Evolutionary conservation across 2,797 vertebrate genomes (phyloP).

Genomic region (Xiphorhynchus erythropygius): DNA sequence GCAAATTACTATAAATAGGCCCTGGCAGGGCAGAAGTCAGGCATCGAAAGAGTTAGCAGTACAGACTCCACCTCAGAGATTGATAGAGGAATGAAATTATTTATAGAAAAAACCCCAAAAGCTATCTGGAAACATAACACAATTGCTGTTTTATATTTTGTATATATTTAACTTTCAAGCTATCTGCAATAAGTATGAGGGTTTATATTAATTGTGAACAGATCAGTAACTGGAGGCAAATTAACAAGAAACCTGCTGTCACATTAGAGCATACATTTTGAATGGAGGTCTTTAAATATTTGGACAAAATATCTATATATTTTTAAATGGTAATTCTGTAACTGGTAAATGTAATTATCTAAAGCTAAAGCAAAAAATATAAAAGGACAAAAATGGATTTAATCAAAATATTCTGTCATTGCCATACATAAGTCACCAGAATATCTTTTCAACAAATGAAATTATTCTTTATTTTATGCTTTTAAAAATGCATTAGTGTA

Average conservation of each 20-base stretch:
- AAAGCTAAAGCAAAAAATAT: constrained; percentile 71
- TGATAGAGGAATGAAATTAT: neutral
- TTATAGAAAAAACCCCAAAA: neutral
- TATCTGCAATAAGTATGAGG: constrained; percentile 48
- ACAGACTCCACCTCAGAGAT: neutral
- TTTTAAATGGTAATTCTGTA: constrained; percentile 78
- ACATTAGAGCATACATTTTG: constrained; percentile 64
- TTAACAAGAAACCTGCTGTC: constrained; percentile 76
- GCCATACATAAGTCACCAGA: constrained; percentile 83
- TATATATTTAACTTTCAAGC: constrained; percentile 34
- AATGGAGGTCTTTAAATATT: constrained; percentile 79
- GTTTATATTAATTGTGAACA: constrained; percentile 69
- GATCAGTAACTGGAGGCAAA: constrained; percentile 69
- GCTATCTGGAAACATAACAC: neutral
- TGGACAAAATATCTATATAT: constrained; percentile 76
- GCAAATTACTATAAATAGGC: neutral
- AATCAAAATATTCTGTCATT: constrained; percentile 95
- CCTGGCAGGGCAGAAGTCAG: neutral
- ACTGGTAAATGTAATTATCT: constrained; percentile 81
- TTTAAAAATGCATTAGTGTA: constrained; percentile 98
- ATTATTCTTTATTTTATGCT: constrained; percentile 86
- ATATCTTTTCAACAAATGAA: constrained; percentile 86
- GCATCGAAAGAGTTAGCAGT: neutral
- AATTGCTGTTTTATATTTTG: neutral
- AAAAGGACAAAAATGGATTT: constrained; percentile 83